These are phyloP conservation scores for Drosophila virilis DNA, from an alignment of 1,140 invertebrate genomes.

Conservation along the genomic window DNA sequence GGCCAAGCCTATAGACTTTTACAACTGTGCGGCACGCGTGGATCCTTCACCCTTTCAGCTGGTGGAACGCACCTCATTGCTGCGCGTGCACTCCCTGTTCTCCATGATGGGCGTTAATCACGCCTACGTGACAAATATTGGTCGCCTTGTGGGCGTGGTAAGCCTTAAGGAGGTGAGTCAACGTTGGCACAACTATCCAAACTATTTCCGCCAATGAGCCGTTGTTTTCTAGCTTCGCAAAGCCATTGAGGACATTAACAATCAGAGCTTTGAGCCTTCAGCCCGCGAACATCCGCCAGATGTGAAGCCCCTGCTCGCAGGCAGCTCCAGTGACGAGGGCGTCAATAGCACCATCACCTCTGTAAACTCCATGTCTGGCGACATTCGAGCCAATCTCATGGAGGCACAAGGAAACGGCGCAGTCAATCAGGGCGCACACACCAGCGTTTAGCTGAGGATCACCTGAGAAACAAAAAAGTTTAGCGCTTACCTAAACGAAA, in stretches of 20 bases:
- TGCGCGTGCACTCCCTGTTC: constrained; percentile 99
- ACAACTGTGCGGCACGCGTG: constrained; percentile 87
- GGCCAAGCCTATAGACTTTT: constrained; percentile 92
- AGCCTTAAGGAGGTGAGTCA: constrained; percentile 94
- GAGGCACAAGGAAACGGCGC: not conserved
- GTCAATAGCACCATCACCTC: constrained; percentile 77
- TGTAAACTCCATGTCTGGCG: constrained; percentile 57
- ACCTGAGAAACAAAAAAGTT: too few species aligned
- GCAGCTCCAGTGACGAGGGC: constrained; percentile 67
- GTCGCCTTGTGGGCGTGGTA: constrained; percentile 97
- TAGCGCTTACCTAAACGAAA: not conserved
- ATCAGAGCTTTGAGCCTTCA: constrained; percentile 87
- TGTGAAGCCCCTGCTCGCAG: constrained; percentile 62
- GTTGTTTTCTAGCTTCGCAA: constrained; percentile 88
- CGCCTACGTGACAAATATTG: constrained; percentile 98
- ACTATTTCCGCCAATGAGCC: not conserved
- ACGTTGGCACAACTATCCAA: not conserved
- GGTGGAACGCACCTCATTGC: constrained; percentile 96
- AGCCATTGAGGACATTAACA: constrained; percentile 94
- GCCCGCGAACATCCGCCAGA: constrained; percentile 43
- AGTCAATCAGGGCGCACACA: not conserved
- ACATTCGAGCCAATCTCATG: not conserved
- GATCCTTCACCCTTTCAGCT: constrained; percentile 99
- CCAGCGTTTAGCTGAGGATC: not conserved
- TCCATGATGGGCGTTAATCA: constrained; percentile 98